Evolutionary conservation across 1,140 invertebrate species (phyloP), one percentile per base, ranked within the genome.

Genomic region (Hyles euphorbiae): DNA sequence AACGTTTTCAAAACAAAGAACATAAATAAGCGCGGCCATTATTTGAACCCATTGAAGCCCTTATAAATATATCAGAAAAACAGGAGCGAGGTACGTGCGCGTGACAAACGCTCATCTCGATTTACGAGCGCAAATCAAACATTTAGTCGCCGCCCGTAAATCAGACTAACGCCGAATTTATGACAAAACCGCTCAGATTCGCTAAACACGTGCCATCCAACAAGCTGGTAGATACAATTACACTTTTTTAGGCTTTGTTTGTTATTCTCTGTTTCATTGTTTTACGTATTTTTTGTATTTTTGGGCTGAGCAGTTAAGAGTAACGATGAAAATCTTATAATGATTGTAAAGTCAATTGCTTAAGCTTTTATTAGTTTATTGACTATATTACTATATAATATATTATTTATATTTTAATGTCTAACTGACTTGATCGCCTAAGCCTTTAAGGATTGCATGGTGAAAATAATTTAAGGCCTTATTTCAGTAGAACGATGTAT

Each of bases 41-140:
- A 11, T 48, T 48, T 48, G n/a, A n/a, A 10, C 12, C 5, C n/a
- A 51, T 36, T 56, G 47, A 10, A n/a, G 7, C 46, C n/a, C 46
- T n/a, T 48, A 11, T 48, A 11, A 52, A 47, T 44, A n/a, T 46
- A 12, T 33, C 51, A n/a, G 22, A 53, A 61, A 64, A 65, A 60
- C 54, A 60, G 54, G 47, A 67, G 70, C 75, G 73, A 77, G 78
- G 82, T 72, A 71, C 79, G 76, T 61, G 73, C 53, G 53, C 50
- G 60, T 81, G 79, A 83, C 79, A 81, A 74, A 76, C 71, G 82
- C 74, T 87, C 76, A 87, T 87, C 82, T 83, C 82, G 80, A 87
- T 87, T 87, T 87, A 87, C 78, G 84, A 72, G 81, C 80, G 74
- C 80, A 87, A 82, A 87, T 87, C 84, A 87, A 87, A 87, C 84